phyloP scores from a whole-genome alignment of 2,113 vertebrate genomes.

The Pteronura brasiliensis region DNA sequence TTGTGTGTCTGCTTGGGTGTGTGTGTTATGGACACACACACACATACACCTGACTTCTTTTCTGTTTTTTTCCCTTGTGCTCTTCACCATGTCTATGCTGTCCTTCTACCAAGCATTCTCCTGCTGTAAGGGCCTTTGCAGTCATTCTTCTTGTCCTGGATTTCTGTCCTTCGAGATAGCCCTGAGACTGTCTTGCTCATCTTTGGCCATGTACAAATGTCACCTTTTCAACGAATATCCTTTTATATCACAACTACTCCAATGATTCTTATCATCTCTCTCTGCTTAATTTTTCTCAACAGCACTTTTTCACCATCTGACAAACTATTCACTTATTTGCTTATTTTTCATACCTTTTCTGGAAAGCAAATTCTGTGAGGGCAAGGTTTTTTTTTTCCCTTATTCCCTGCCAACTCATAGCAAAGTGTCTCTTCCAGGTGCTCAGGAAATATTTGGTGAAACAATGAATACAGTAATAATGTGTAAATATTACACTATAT shows the following conservation, averaged over 20 bases:
- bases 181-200: fast-evolving
- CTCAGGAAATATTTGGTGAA: neutral
- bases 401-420: neutral
- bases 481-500: neutral
- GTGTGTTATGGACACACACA: neutral
- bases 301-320: neutral
- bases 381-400: neutral
- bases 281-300: neutral
- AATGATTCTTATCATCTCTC: neutral
- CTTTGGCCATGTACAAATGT: neutral
- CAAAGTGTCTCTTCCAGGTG: neutral
- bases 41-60: neutral
- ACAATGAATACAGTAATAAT: neutral
- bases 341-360: neutral
- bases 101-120: neutral
- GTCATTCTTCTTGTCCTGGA: neutral
- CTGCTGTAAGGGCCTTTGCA: neutral
- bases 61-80: neutral
- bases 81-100: neutral
- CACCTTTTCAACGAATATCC: neutral
- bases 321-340: neutral
- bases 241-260: neutral
- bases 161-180: neutral
- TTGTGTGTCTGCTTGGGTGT: too few relatives aligned
- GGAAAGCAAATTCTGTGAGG: neutral